Conservation (phyloP, 2,888 invertebrate genomes). For the Caenorhabditis sinica region DNA sequence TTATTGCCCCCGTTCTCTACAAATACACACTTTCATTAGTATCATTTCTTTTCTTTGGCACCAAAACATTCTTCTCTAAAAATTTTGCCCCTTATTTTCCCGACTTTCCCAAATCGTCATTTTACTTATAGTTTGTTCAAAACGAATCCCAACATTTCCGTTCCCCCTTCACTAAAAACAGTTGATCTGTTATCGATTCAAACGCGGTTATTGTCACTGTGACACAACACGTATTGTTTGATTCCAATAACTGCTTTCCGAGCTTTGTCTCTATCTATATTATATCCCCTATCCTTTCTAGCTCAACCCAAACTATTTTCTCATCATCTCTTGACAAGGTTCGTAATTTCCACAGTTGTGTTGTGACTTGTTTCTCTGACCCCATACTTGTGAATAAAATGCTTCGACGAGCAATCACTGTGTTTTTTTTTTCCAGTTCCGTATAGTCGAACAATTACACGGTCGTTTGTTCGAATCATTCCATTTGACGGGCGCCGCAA, state of each 20-base stretch:
- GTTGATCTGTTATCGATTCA: constrained; percentile 55
- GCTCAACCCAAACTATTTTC: neutral
- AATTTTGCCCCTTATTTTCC: neutral
- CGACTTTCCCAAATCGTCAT: neutral
- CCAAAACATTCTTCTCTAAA: neutral
- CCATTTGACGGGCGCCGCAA: constrained; percentile 12
- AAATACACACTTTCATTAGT: constrained; percentile 17
- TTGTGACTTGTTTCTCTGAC: constrained; percentile 5
- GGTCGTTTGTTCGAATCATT: constrained; percentile 18
- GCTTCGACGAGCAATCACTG: neutral
- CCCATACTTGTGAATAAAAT: constrained; percentile 25
- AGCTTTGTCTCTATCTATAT: constrained; percentile 6
- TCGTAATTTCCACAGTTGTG: constrained; percentile 26
- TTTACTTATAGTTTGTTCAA: constrained; percentile 4
- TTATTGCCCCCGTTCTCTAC: neutral
- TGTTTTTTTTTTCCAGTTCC: neutral
- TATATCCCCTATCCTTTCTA: neutral
- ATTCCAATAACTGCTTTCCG: constrained; percentile 12
- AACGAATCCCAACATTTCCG: constrained; percentile 8
- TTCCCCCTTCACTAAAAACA: constrained; percentile 21
- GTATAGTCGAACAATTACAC: constrained; percentile 10
- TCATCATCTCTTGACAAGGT: constrained; percentile 45
- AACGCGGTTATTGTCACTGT: constrained; percentile 47
- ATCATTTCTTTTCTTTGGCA: constrained; percentile 20
- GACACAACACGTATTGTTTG: constrained; percentile 6